Evolutionary conservation across 2,888 invertebrate genomes (phyloP).

Genomic region (Dicyrtomina minuta): DNA sequence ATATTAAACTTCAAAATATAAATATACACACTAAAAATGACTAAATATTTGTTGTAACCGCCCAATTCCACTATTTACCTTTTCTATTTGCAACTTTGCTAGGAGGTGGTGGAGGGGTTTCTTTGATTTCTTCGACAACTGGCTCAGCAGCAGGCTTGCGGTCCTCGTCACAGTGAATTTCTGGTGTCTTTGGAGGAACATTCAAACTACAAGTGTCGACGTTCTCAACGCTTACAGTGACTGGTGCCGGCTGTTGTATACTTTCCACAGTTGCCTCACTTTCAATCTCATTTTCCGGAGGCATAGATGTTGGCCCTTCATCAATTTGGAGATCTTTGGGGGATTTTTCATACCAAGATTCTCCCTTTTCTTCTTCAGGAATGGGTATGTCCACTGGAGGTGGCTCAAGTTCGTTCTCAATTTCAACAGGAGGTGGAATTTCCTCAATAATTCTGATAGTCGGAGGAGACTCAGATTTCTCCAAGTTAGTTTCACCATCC

Average conservation of each 20-base stretch:
- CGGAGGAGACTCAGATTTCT: conserved; percentile 42
- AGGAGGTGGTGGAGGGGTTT: conserved; percentile 64
- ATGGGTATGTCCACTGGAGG: conserved; percentile 2
- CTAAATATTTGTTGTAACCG: background rate
- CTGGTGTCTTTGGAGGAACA: conserved; percentile 39
- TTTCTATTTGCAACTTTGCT: conserved; percentile 11
- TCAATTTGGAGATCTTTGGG: conserved; percentile 49
- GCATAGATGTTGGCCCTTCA: conserved; percentile 38
- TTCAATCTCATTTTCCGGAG: conserved; percentile 1
- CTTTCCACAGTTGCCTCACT: conserved; percentile 1
- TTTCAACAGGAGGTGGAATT: conserved; percentile 9
- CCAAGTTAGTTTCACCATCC: conserved; percentile 36
- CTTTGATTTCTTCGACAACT: background rate
- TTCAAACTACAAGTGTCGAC: conserved; percentile 55
- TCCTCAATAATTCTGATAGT: conserved; percentile 50
- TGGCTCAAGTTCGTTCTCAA: conserved; percentile 7
- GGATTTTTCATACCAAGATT: conserved; percentile 39
- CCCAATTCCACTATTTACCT: no score
- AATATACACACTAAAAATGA: background rate
- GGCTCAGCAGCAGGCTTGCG: background rate
- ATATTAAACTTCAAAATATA: no score
- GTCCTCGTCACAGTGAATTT: conserved; percentile 8
- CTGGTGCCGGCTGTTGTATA: conserved; percentile 56
- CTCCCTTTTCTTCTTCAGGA: conserved; percentile 11
- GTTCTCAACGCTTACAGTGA: conserved; percentile 65